Evolutionary conservation across 1,140 invertebrate species (phyloP).

Genomic region (Achatina immaculata): DNA sequence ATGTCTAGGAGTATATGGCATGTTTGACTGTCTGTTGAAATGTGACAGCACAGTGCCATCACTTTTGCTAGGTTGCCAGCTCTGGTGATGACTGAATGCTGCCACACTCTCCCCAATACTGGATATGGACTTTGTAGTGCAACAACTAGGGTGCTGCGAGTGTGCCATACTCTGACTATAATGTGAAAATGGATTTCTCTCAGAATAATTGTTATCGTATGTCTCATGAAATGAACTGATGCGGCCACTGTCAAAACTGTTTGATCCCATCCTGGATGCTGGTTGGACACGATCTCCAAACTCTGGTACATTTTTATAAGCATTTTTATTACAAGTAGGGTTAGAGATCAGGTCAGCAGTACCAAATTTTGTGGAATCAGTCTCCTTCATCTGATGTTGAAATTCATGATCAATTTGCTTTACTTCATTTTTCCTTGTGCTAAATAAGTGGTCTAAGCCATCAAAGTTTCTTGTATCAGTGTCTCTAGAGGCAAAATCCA

Average conservation of each 20-base stretch:
- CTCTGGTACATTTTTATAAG: neutral
- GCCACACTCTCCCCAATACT: neutral
- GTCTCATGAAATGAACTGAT: neutral
- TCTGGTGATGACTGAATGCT: neutral
- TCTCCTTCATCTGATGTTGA: too few species aligned
- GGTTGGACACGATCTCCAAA: neutral
- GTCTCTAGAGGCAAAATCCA: neutral
- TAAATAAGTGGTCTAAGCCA: neutral
- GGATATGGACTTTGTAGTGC: neutral
- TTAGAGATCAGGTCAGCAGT: neutral
- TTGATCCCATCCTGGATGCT: neutral
- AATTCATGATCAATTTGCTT: too few species aligned
- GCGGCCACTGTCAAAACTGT: neutral
- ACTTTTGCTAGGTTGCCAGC: neutral
- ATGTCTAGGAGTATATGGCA: slow-evolving; percentile 7
- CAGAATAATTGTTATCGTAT: neutral
- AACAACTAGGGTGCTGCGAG: neutral
- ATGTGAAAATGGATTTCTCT: neutral
- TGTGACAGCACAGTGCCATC: neutral
- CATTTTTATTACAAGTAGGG: neutral
- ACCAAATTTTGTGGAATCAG: too few species aligned
- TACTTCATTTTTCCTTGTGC: too few species aligned
- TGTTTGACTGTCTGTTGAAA: neutral
- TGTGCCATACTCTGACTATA: neutral
- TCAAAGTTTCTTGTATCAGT: neutral